Base-by-base conservation (phyloP, 2,888 invertebrate genomes). In the Melanostoma scalare region DNA sequence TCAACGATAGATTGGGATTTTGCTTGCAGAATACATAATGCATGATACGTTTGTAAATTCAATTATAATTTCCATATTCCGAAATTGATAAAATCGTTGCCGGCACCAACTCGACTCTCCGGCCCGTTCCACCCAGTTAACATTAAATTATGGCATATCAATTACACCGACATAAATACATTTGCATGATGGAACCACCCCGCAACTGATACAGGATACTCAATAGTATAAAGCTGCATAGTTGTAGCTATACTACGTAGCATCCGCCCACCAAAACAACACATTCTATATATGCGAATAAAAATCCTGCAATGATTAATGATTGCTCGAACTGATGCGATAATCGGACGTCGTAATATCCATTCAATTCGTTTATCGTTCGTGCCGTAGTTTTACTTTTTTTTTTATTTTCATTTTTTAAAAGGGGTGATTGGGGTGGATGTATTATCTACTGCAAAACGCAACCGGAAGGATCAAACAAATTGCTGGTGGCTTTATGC, bases 11-110 rank as follows among this genome's bases (percentile, higher is more conserved):
- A 31, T 6, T 10, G 35, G 10, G 44, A 60, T 44, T 44, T 35
- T 42, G 9, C 9, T 58, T 30, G 44, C 44, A 60, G 44, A 60
- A 44, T 60, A 31, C 9, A 42, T 58, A 42, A 42, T 33, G 44
- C 44, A 44, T 46, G 40, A 20, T 53, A 52, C 60, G 31, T 53
- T 38, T 73, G 52, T 48, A 40, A 78, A 84, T 84, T 84, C 78
- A 84, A 84, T 84, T 84, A 84, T 65, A 74, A 78, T 78, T 84
- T 84, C 74, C 82, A 84, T 84, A 84, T 84, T 84, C 65, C 44
- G 69, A 69, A 69, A 84, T 52, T 69, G 69, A 78, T 74, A 78
- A 58, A 74, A 84, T 78, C 73, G 46, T 0, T 9, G 9, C 36
- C 53, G 3, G 40, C 4, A 3, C 30, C n/a, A 61, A 0, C 5